Evolutionary conservation across 2,113 vertebrate species (phyloP).

Genomic region (Bagarius yarrelli): DNA sequence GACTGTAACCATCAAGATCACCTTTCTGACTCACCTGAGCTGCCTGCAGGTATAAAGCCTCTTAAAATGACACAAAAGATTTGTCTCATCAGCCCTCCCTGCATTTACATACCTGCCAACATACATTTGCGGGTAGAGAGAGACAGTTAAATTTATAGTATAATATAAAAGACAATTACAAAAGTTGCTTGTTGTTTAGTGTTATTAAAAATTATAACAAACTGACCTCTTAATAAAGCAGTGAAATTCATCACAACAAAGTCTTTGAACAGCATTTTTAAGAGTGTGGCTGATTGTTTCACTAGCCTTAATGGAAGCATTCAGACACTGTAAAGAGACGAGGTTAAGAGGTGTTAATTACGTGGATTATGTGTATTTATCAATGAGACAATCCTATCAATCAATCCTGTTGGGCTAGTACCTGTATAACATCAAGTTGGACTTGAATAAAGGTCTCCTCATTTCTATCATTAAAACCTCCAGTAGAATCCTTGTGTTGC

Average conservation of each 20-base stretch:
- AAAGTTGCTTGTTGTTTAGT: background rate
- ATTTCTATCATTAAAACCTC: background rate
- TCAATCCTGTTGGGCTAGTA: conserved; percentile 38
- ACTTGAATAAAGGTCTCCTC: conserved; percentile 54
- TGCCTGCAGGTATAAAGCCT: conserved; percentile 55
- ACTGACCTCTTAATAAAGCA: conserved; percentile 53
- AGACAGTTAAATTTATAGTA: background rate
- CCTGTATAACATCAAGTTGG: conserved; percentile 62
- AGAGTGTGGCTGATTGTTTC: conserved; percentile 31
- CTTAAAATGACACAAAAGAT: conserved; percentile 48
- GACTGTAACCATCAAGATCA: background rate
- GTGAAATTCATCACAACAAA: conserved; percentile 61
- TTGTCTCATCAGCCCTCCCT: conserved; percentile 22
- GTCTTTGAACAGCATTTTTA: background rate
- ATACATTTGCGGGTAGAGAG: background rate
- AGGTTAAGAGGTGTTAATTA: background rate
- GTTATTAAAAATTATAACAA: background rate
- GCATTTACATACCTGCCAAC: conserved; percentile 51
- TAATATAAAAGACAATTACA: background rate
- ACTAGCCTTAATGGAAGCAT: background rate
- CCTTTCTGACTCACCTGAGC: conserved; percentile 54
- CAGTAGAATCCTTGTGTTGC: background rate
- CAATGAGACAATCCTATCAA: background rate
- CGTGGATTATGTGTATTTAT: background rate
- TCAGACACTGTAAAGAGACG: conserved; percentile 49